Evolutionary conservation across 1,140 invertebrate genomes (phyloP), one percentile per base, ranked within the genome.

Genomic region (Camponotus vicinus): DNA sequence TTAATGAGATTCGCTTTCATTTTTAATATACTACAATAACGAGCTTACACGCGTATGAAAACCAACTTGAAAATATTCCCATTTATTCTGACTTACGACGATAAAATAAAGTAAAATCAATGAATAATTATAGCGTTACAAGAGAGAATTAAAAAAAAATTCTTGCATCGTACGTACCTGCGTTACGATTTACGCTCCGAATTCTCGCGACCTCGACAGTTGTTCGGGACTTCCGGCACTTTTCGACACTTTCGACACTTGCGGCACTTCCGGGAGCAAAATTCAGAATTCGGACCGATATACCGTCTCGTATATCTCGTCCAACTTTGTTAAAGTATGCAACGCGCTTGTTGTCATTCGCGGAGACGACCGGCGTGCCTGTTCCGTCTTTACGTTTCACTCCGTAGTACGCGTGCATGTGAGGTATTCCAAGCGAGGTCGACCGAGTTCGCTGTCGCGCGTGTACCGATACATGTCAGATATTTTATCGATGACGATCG

Each of bases 211-310:
- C 34, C 61, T 52, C 7, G n/a, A 15, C 21, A 3, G 63, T 69
- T 45, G 63, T n/a, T 34, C 40, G 18, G 32, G n/a, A 42, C 77
- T 79, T 67, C 61, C 61, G 76, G 45, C 61, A 42, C 75, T 69
- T 79, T 61, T 57, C 73, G 61, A 27, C 61, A 79, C 76, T 79
- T 21, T n/a, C 40, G 18, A 59, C 52, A 75, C 71, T 57, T 32
- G 75, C 37, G 34, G 45, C 77, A 79, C 63, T 79, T 67, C 63
- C 77, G 63, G 11, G 55, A 52, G 0, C 63, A 67, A 11, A 73
- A 55, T 21, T 34, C 13, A 7, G 15, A 18, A n/a, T 3, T n/a
- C 49, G 40, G 45, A 66, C 6, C 11, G 45, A 32, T 32, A 18
- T 18, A 52, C 42, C 52, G 27, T 8, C 15, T 40, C n/a, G 67